These are phyloP conservation scores for Sakesphorus luctuosus DNA, from an alignment of 2,113 vertebrate species.

Conservation along the genomic window DNA sequence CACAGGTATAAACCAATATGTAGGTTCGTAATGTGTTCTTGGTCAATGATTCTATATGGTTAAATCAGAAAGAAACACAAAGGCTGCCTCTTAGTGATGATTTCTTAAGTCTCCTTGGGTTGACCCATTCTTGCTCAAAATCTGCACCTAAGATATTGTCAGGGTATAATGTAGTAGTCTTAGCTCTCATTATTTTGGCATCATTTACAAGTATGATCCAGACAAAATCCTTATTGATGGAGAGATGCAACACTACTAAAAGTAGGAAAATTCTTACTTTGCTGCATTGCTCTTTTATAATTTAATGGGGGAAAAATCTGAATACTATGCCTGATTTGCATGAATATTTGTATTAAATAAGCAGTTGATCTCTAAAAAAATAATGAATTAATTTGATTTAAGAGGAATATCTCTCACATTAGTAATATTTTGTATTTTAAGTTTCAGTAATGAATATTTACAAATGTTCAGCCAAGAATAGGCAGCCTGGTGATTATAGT, in stretches of 20 bases:
- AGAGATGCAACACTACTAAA: neutral
- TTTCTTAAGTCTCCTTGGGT: neutral
- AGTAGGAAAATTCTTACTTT: neutral
- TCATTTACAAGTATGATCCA: neutral
- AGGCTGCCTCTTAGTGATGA: rapidly evolving
- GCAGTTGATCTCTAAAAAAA: neutral
- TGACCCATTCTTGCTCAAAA: neutral
- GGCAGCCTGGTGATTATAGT: neutral
- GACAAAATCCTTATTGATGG: neutral
- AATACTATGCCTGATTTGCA: neutral
- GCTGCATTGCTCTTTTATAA: neutral
- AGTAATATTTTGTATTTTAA: neutral
- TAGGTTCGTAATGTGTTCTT: rapidly evolving
- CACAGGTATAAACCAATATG: neutral
- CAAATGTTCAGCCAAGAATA: neutral
- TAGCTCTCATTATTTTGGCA: neutral
- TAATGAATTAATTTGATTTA: neutral
- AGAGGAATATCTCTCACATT: neutral
- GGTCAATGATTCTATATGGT: neutral
- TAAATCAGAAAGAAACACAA: neutral
- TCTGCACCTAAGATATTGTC: neutral
- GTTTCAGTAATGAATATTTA: neutral
- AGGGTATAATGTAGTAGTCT: neutral
- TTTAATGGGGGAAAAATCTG: neutral
- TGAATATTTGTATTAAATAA: neutral